A percentile compares a stretch with the other conserved stretches of the same genome.
Conservation (phyloP, 1,140 invertebrate genomes). For the Zaprionus gabonicus region DNA sequence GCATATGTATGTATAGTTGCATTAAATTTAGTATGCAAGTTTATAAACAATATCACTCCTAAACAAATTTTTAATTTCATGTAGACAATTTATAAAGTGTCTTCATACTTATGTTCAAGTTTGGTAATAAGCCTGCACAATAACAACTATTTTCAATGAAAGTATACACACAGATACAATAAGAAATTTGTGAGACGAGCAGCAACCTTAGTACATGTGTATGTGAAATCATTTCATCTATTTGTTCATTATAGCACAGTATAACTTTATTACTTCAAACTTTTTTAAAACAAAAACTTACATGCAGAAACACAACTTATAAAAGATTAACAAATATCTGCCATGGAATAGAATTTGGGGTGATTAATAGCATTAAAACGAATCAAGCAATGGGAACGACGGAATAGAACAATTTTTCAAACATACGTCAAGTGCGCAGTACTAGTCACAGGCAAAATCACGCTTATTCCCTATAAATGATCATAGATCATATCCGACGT, state of each 20-base stretch:
- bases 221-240: slow-evolving; percentile 3
- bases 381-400: slow-evolving; percentile 11
- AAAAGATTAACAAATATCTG: slow-evolving; percentile 30
- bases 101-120: background rate
- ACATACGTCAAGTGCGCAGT: slow-evolving; percentile 14
- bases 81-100: background rate
- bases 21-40: background rate
- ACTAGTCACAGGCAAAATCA: background rate
- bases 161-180: slow-evolving; percentile 3
- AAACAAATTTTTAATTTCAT: background rate
- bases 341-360: slow-evolving; percentile 34
- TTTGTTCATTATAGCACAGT: background rate
- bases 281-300: slow-evolving; percentile 40
- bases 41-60: background rate
- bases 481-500: background rate
- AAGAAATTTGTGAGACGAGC: background rate
- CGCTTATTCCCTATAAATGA: background rate
- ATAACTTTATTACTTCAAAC: background rate
- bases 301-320: slow-evolving; percentile 48
- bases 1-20: background rate
- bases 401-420: slow-evolving; percentile 21
- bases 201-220: background rate
- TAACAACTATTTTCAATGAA: slow-evolving; percentile 1
- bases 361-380: slow-evolving; percentile 19
- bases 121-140: background rate